Conservation (phyloP, 2,888 invertebrate species). For the Plagodis pulveraria region DNA sequence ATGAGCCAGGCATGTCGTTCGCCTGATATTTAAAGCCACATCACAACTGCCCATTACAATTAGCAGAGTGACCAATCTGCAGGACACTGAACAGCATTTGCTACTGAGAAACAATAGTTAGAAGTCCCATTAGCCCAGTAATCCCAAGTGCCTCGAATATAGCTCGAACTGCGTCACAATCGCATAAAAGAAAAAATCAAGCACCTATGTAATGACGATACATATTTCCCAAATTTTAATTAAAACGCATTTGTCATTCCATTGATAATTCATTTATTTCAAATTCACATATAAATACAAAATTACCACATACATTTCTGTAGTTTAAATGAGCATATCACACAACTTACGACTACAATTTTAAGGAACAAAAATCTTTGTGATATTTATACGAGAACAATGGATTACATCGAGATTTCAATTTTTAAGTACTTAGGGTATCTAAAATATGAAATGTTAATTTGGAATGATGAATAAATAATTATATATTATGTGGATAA, state of each 20-base stretch:
- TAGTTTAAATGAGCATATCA: conserved; percentile 30
- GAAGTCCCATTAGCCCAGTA: too few species aligned
- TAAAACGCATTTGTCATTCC: conserved; percentile 11
- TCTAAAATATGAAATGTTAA: conserved; percentile 10
- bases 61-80: too few species aligned
- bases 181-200: too few species aligned
- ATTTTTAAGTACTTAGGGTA: conserved; percentile 13
- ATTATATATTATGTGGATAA: conserved; percentile 21
- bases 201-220: too few species aligned
- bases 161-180: too few species aligned
- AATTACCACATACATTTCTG: conserved; percentile 44
- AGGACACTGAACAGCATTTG: too few species aligned
- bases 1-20: too few species aligned
- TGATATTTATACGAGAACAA: conserved; percentile 17
- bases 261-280: conserved; percentile 52
- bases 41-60: too few species aligned
- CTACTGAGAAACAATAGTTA: too few species aligned
- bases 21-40: too few species aligned
- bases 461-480: conserved; percentile 39
- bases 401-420: conserved; percentile 14
- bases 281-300: conserved; percentile 53
- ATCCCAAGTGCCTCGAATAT: too few species aligned
- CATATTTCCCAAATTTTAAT: background rate
- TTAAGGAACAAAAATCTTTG: conserved; percentile 30
- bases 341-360: conserved; percentile 42